phyloP scores from a whole-genome alignment of 2,113 vertebrate genomes.

The Amblyornis subalaris region DNA sequence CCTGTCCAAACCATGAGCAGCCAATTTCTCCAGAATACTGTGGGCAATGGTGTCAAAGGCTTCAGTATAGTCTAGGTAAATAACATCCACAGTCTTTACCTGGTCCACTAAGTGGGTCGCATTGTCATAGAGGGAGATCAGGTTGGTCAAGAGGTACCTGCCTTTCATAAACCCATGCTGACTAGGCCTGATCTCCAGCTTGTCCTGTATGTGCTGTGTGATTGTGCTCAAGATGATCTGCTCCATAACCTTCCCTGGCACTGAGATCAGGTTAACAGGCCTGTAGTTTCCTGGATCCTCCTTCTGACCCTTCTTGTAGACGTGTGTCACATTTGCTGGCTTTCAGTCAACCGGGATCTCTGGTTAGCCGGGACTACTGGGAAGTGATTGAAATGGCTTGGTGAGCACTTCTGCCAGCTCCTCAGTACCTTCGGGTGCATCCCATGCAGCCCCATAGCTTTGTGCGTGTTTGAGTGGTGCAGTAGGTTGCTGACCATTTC shows the following conservation, averaged over 20 bases:
- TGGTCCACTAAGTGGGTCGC: background rate
- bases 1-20: background rate
- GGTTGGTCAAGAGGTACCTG: background rate
- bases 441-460: background rate
- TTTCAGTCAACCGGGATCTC: accelerated
- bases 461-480: background rate
- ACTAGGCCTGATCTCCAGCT: background rate
- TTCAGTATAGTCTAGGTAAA: background rate
- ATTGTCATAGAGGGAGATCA: background rate
- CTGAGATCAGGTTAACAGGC: background rate
- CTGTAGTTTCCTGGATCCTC: accelerated
- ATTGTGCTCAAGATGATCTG: background rate
- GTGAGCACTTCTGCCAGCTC: background rate
- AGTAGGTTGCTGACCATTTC: background rate
- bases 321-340: background rate
- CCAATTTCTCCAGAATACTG: background rate
- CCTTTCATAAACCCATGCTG: background rate
- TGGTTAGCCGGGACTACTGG: background rate
- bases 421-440: background rate
- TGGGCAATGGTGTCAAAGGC: background rate
- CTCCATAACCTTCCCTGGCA: background rate
- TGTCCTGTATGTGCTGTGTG: background rate
- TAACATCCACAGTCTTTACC: background rate
- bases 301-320: background rate
- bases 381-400: background rate